These are phyloP conservation scores for Harmothoe impar DNA, from an alignment of 2,888 invertebrate genomes.

Conservation along the genomic window DNA sequence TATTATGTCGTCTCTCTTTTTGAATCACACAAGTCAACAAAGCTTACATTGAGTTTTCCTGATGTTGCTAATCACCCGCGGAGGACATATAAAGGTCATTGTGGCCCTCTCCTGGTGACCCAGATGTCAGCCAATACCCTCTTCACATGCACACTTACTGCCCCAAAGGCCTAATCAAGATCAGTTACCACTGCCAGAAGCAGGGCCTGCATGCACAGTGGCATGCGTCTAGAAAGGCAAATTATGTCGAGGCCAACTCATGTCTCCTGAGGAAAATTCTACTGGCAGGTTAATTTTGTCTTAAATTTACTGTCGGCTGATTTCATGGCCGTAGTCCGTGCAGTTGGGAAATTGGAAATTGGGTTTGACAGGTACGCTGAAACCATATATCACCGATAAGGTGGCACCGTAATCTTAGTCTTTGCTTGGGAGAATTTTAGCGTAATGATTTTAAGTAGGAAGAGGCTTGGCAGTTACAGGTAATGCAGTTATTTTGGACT, in stretches of 20 bases:
- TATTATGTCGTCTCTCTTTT: too few species aligned
- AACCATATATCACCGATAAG: constrained; percentile 25
- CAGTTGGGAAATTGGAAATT: background rate
- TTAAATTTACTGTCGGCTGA: background rate
- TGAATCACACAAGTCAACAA: too few species aligned
- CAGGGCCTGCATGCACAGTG: background rate
- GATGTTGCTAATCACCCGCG: background rate
- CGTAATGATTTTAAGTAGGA: background rate
- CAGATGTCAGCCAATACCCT: background rate
- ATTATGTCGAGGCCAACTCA: background rate
- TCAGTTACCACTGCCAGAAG: background rate
- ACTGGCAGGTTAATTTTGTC: background rate
- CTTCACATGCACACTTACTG: background rate
- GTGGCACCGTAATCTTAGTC: background rate
- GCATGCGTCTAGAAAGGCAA: background rate
- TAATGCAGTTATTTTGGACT: background rate
- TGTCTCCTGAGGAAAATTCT: background rate
- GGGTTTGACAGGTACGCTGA: background rate
- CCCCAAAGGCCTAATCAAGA: background rate
- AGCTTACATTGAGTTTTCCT: background rate
- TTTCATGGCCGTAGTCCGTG: background rate
- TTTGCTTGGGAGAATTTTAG: background rate
- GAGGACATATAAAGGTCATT: background rate
- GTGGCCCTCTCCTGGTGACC: background rate
- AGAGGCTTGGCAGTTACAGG: background rate